A percentile compares a stretch with the other conserved stretches of the same genome.
phyloP scores from a whole-genome alignment of 2,797 vertebrate species.

The Sebastes goodei region DNA sequence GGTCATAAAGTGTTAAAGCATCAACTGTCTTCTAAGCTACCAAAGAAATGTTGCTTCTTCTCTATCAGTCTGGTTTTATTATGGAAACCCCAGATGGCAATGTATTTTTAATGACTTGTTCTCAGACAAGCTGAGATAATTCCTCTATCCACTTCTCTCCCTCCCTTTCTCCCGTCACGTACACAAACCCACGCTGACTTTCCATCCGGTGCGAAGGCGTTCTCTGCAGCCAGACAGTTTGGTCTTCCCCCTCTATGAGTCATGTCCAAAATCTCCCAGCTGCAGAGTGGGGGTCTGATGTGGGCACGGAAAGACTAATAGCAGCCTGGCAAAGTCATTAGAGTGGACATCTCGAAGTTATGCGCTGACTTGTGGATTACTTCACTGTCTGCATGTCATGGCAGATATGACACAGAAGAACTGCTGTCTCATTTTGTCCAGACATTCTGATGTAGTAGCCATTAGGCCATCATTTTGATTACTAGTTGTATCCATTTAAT shows the following conservation, averaged over 20 bases:
- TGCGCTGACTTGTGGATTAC: slow-evolving; percentile 10
- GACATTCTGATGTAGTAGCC: neutral
- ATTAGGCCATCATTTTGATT: neutral
- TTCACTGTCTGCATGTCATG: slow-evolving; percentile 7
- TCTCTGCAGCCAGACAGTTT: slow-evolving; percentile 51
- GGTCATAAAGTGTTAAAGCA: neutral
- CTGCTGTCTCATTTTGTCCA: neutral
- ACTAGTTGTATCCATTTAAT: neutral
- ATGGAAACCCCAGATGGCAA: slow-evolving; percentile 8
- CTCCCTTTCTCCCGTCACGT: slow-evolving; percentile 32
- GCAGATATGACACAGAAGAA: slow-evolving; percentile 17
- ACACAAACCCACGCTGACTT: slow-evolving; percentile 54
- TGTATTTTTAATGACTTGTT: slow-evolving; percentile 18
- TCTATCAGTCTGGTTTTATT: slow-evolving; percentile 17
- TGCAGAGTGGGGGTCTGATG: slow-evolving; percentile 35
- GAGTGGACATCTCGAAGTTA: neutral
- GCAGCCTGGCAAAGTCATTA: slow-evolving; percentile 53
- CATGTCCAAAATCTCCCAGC: slow-evolving; percentile 42
- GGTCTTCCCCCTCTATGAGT: slow-evolving; percentile 57
- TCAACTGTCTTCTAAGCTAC: neutral
- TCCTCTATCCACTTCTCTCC: slow-evolving; percentile 2
- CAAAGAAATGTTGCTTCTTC: slow-evolving; percentile 22
- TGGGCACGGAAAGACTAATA: slow-evolving; percentile 35
- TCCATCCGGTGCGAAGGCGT: slow-evolving; percentile 55
- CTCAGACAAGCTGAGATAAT: slow-evolving; percentile 34